Evolutionary conservation across 2,888 invertebrate genomes (phyloP).

Genomic region (Phrixothrix hirtus): DNA sequence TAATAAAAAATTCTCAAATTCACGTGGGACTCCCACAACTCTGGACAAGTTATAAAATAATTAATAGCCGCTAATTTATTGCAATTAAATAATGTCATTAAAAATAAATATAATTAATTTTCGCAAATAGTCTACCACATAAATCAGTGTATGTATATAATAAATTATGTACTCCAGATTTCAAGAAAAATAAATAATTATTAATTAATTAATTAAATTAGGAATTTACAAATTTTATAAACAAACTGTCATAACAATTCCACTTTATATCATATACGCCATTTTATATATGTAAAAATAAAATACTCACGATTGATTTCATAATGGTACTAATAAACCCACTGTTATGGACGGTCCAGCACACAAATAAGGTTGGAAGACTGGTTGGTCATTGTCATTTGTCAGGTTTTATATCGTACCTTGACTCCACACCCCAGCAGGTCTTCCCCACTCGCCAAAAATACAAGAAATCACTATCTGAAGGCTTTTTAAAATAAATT

Average conservation of each 20-base stretch:
- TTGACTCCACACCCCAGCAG: constrained; percentile 30
- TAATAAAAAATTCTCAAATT: too few species aligned
- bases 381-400: constrained; percentile 33
- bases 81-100: too few species aligned
- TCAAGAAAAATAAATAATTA: background rate
- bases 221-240: background rate
- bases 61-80: too few species aligned
- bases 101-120: too few species aligned
- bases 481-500: constrained; percentile 1
- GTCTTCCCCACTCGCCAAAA: constrained; percentile 33
- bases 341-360: constrained; percentile 25
- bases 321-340: constrained; percentile 17
- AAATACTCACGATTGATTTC: constrained; percentile 27
- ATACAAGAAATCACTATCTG: constrained; percentile 10
- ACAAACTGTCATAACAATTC: too few species aligned
- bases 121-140: too few species aligned
- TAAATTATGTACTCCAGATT: too few species aligned
- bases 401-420: constrained; percentile 31
- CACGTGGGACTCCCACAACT: too few species aligned
- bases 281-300: background rate
- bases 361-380: constrained; percentile 28
- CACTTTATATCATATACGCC: too few species aligned
- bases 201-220: constrained; percentile 1
- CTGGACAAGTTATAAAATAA: too few species aligned
- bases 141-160: too few species aligned